phyloP scores from a whole-genome alignment of 2,888 invertebrate genomes.

The Melanophora roralis region DNA sequence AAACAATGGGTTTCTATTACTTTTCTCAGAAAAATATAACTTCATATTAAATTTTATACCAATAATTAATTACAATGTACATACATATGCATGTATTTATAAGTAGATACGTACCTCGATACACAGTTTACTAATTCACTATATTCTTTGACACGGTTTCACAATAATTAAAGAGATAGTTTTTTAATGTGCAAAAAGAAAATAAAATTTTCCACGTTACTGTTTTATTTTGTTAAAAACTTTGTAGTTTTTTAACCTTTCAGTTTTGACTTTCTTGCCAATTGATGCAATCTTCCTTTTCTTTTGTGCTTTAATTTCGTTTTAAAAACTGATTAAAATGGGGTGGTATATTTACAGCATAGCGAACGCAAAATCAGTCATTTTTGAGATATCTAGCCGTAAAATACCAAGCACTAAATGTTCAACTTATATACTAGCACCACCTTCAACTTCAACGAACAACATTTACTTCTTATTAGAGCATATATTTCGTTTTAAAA shows the following conservation, averaged over 20 bases:
- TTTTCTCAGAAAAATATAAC: not conserved
- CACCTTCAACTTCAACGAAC: too few species aligned
- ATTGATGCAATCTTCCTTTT: not conserved
- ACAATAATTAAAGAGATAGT: too few species aligned
- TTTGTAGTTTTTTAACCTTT: not conserved
- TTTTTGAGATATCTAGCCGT: too few species aligned
- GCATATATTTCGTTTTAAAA: too few species aligned
- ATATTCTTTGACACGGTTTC: not conserved
- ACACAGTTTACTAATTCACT: not conserved
- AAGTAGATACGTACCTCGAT: conserved; percentile 36
- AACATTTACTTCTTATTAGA: too few species aligned
- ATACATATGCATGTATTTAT: too few species aligned
- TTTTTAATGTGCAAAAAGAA: not conserved
- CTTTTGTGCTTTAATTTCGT: not conserved
- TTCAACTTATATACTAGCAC: too few species aligned
- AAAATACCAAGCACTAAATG: too few species aligned
- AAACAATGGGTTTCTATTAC: not conserved
- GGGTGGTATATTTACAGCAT: too few species aligned
- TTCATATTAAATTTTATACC: not conserved
- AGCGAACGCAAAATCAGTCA: too few species aligned
- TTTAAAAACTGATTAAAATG: too few species aligned
- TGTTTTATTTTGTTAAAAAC: not conserved
- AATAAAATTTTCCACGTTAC: not conserved
- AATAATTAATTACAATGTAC: not conserved
- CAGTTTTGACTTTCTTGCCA: not conserved